Evolutionary conservation across 2,888 invertebrate genomes (phyloP).

Genomic region (Schizotus pectinicornis): DNA sequence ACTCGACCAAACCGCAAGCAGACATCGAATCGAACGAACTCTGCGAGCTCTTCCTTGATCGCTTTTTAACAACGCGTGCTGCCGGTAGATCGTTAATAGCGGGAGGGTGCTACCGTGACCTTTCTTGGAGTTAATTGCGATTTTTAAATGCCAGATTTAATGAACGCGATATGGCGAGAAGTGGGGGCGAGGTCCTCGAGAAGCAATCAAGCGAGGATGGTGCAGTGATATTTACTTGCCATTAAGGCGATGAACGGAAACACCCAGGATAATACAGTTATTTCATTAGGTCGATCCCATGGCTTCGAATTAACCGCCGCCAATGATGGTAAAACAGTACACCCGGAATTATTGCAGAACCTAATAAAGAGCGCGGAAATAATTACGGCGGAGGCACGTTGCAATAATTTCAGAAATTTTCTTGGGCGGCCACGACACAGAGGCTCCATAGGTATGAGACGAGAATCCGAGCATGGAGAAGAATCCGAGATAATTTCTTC

Average conservation of each 20-base stretch:
- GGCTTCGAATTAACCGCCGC: too few species aligned
- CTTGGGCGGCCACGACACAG: neutral
- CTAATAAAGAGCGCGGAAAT: neutral
- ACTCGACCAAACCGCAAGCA: slow-evolving; percentile 46
- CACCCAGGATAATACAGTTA: slow-evolving; percentile 24
- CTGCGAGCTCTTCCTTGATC: slow-evolving; percentile 39
- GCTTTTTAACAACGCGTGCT: slow-evolving; percentile 8
- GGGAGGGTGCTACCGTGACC: slow-evolving; percentile 24
- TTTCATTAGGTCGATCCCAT: slow-evolving; percentile 8
- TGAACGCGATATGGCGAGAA: slow-evolving; percentile 20
- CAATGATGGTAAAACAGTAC: too few species aligned
- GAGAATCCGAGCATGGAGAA: neutral
- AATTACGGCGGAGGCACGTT: neutral
- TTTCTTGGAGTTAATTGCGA: slow-evolving; percentile 36
- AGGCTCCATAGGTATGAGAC: too few species aligned
- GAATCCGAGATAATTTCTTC: slow-evolving; percentile 10
- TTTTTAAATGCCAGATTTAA: slow-evolving; percentile 46
- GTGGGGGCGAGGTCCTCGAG: slow-evolving; percentile 8
- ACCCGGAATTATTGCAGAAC: too few species aligned
- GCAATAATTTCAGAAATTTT: neutral
- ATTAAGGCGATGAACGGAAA: slow-evolving; percentile 12
- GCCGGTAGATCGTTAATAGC: slow-evolving; percentile 12
- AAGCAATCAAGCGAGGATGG: slow-evolving; percentile 5
- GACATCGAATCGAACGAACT: slow-evolving; percentile 39
- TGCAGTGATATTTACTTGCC: slow-evolving; percentile 4